Evolutionary conservation across 2,797 vertebrate genomes (phyloP), one percentile per base, ranked within the genome.

Genomic region (Tauraco hartlaubi): DNA sequence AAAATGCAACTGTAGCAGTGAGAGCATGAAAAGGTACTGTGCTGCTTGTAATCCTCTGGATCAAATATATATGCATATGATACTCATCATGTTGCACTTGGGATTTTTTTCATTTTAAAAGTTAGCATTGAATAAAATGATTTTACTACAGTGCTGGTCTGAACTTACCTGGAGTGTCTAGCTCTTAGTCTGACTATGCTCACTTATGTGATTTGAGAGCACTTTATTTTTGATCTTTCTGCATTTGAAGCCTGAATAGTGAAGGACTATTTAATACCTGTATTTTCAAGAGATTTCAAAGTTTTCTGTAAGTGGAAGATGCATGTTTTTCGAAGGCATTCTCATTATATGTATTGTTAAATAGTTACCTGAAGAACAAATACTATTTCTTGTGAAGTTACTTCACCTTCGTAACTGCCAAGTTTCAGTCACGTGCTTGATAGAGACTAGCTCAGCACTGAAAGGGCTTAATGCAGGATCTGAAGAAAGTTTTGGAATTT

Each of bases 351-450:
- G n/a, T 86, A 15, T 46, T 87, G 90, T 94, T 96, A 87, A 97
- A 93, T 92, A 90, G 92, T 96, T 93, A 92, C 91, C 83, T 64
- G 39, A 92, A 93, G 95, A 96, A 64, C 86, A 96, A 93, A 95
- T 84, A 85, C 21, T 85, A 82, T 92, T 96, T 93, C 68, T 29
- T 69, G 37, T 58, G 56, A 41, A 92, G 56, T 91, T 95, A 89
- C 71, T 93, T 96, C 86, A 89, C 75, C 67, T 44, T 43, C 46
- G 3, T 25, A 29, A 61, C 86, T 95, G 95, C 96, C 95, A 96
- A 82, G 94, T 96, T 97, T 96, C 94, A 94, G 94, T 96, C 91
- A 95, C 84, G 11, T 96, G 94, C 72, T 89, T 68, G 64, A 67
- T 71, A 64, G 88, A 94, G 84, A 63, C 84, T 91, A 68, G 43